Conservation (phyloP, 2,888 invertebrate species). For the Bombylius major region DNA sequence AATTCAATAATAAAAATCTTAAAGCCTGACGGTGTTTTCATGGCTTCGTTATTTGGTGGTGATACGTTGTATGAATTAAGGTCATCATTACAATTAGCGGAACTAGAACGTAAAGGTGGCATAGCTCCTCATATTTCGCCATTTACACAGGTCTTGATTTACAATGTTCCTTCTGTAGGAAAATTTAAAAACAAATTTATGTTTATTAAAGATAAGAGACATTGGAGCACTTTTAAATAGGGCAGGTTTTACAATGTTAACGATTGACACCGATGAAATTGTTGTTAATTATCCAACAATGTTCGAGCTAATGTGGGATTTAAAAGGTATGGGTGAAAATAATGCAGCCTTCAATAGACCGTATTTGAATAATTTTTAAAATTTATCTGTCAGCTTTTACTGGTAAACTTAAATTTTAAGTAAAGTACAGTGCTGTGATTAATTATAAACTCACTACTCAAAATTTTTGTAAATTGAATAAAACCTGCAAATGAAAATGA, state of each 20-base stretch:
- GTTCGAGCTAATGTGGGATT: constrained; percentile 88
- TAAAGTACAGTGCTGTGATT: too few species aligned
- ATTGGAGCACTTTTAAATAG: constrained; percentile 73
- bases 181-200: background rate
- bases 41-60: constrained; percentile 89
- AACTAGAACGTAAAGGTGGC: constrained; percentile 81
- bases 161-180: background rate
- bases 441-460: too few species aligned
- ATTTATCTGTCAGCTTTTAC: background rate
- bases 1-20: constrained; percentile 52
- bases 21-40: constrained; percentile 83
- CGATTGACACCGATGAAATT: constrained; percentile 89
- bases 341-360: constrained; percentile 79
- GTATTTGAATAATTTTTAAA: constrained; percentile 3
- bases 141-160: constrained; percentile 46
- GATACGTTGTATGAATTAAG: constrained; percentile 87
- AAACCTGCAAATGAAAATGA: too few species aligned
- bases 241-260: constrained; percentile 83
- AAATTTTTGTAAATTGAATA: too few species aligned
- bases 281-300: constrained; percentile 81
- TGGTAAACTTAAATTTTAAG: too few species aligned
- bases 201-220: constrained; percentile 46
- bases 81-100: constrained; percentile 85
- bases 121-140: constrained; percentile 85
- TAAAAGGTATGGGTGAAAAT: constrained; percentile 88